phyloP scores from a whole-genome alignment of 30 jellyfish, hydroid and myxozoan genomes.

The Chironex yamaguchii region DNA sequence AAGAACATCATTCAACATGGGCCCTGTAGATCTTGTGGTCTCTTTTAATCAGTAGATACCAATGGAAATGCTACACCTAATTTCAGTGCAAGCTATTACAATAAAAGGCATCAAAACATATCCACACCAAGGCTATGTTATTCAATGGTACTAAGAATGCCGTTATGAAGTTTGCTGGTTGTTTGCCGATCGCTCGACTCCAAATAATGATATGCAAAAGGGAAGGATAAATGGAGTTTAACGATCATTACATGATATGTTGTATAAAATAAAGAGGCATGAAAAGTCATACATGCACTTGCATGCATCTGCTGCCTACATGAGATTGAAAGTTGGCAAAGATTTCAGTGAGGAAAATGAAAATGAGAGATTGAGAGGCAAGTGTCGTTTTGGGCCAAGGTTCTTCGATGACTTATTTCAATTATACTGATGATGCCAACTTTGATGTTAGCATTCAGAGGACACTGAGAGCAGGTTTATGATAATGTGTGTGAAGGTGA shows the following conservation, averaged over 20 bases:
- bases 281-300: slow-evolving; percentile 1
- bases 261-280: neutral
- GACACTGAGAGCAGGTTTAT: slow-evolving; percentile 23
- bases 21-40: slow-evolving; percentile 31
- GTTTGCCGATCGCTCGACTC: slow-evolving; percentile 45
- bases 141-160: slow-evolving; percentile 22
- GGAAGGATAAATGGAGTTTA: slow-evolving; percentile 34
- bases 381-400: slow-evolving; percentile 38
- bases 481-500: slow-evolving; percentile 50
- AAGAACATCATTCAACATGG: slow-evolving; percentile 26
- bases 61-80: neutral
- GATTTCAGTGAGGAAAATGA: slow-evolving; percentile 21
- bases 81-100: slow-evolving; percentile 6
- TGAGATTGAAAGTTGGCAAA: slow-evolving; percentile 23
- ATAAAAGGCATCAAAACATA: neutral
- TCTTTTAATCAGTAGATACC: neutral
- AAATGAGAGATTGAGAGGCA: neutral
- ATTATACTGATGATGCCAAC: slow-evolving; percentile 27
- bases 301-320: slow-evolving; percentile 15
- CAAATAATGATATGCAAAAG: neutral
- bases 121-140: slow-evolving; percentile 44
- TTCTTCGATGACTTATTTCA: slow-evolving; percentile 32
- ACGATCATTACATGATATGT: neutral
- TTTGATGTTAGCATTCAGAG: slow-evolving; percentile 18
- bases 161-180: slow-evolving; percentile 49